A percentile compares a stretch with the other conserved stretches of the same genome.
Evolutionary conservation across 2,888 invertebrate species (phyloP).

Genomic region (Panopea generosa): DNA sequence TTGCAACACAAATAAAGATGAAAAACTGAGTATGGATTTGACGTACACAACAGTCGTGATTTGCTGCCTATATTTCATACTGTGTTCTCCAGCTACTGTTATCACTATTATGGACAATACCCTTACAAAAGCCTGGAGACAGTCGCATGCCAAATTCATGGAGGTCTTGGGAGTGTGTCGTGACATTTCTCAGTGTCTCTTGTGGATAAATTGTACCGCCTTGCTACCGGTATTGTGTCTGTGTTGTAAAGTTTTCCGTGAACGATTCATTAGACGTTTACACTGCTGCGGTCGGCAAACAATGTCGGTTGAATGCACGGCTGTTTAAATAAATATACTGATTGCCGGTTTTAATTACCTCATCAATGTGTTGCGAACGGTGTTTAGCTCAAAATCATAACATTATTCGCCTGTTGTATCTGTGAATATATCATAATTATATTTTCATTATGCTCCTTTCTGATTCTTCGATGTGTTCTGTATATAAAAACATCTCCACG

Average conservation of each 20-base stretch:
- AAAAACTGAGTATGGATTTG: constrained; percentile 32
- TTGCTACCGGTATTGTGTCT: not conserved
- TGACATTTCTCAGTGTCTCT: not conserved
- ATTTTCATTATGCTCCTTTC: too few relatives aligned
- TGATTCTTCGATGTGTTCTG: too few relatives aligned
- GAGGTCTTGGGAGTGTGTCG: not conserved
- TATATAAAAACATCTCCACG: too few relatives aligned
- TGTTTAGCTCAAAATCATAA: too few relatives aligned
- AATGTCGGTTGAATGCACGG: too few relatives aligned
- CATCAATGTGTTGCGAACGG: too few relatives aligned
- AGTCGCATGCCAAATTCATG: not conserved
- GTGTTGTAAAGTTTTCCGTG: not conserved
- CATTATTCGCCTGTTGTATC: too few relatives aligned
- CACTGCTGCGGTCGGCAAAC: too few relatives aligned
- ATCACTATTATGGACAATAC: constrained; percentile 32
- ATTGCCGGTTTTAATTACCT: too few relatives aligned
- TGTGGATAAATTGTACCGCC: not conserved
- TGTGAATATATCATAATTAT: too few relatives aligned
- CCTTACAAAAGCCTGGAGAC: not conserved
- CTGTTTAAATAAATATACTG: too few relatives aligned
- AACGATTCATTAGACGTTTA: too few relatives aligned
- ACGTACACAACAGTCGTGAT: constrained; percentile 46
- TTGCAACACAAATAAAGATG: constrained; percentile 18
- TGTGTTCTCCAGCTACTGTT: constrained; percentile 50
- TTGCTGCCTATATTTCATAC: constrained; percentile 41